Percentiles rank a stretch among this genome's conserved stretches.
Conservation (phyloP, 2,113 vertebrate genomes). For the Mohoua ochrocephala region DNA sequence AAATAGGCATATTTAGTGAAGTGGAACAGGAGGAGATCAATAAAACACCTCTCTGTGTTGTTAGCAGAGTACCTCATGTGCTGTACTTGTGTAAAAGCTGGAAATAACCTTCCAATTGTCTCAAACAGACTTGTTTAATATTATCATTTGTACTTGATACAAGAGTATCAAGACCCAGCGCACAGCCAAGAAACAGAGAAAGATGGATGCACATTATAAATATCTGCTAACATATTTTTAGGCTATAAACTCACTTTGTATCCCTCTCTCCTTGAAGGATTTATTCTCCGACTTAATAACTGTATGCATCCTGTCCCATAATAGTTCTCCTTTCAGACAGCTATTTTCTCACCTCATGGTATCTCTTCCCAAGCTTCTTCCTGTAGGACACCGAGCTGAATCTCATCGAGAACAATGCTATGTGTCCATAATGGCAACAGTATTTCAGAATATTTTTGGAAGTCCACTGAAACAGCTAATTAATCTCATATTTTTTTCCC, state of each 20-base stretch:
- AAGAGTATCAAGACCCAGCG: background rate
- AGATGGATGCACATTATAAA: background rate
- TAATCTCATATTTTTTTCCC: background rate
- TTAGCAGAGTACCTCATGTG: background rate
- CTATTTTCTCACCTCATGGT: background rate
- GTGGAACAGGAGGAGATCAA: constrained; percentile 5
- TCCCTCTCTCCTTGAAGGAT: background rate
- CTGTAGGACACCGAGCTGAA: background rate
- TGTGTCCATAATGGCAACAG: background rate
- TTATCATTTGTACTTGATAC: background rate
- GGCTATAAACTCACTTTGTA: background rate
- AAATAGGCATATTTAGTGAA: background rate
- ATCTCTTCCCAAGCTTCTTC: background rate
- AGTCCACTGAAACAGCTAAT: background rate
- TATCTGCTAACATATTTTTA: background rate
- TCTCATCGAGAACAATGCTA: background rate
- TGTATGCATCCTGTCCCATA: background rate
- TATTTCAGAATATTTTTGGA: background rate
- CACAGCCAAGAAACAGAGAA: background rate
- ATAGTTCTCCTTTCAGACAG: background rate
- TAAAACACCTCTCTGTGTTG: background rate
- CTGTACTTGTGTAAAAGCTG: background rate
- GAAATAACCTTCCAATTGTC: background rate
- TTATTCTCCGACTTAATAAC: background rate
- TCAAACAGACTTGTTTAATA: background rate